Percentiles rank a stretch among this genome's conserved stretches.
Conservation (phyloP, 2,797 vertebrate species). For the Acanthurus lineatus region DNA sequence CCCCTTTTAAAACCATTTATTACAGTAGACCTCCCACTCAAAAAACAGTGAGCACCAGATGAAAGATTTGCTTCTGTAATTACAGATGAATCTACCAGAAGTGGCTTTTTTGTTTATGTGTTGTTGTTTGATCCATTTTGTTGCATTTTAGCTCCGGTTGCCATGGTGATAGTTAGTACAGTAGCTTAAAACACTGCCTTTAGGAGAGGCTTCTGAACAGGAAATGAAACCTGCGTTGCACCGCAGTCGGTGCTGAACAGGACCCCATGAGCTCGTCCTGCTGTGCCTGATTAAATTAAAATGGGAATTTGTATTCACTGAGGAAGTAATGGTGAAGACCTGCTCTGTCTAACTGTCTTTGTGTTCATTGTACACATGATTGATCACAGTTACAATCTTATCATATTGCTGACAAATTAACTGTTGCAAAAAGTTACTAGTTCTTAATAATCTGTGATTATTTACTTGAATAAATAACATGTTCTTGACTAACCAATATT, state of each 20-base stretch:
- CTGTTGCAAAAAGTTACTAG: constrained; percentile 15
- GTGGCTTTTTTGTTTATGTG: constrained; percentile 38
- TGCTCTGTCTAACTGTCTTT: constrained; percentile 33
- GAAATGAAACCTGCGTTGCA: constrained; percentile 74
- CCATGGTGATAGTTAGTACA: constrained; percentile 76
- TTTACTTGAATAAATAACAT: not conserved
- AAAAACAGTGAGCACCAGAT: constrained; percentile 17
- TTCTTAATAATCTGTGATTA: not conserved
- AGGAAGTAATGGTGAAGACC: constrained; percentile 44
- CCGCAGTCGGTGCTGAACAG: constrained; percentile 58
- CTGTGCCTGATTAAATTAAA: constrained; percentile 77
- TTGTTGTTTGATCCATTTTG: constrained; percentile 52
- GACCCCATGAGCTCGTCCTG: constrained; percentile 68
- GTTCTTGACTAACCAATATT: not conserved
- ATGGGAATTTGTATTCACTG: constrained; percentile 63
- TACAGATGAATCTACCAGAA: constrained; percentile 39
- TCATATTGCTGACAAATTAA: constrained; percentile 15
- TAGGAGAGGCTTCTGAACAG: constrained; percentile 57
- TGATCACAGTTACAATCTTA: constrained; percentile 17
- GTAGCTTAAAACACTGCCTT: constrained; percentile 67
- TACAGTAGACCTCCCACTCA: constrained; percentile 43
- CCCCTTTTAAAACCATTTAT: constrained; percentile 16
- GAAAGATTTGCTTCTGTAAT: constrained; percentile 49
- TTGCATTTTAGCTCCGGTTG: constrained; percentile 69
- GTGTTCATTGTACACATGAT: constrained; percentile 25